Evolutionary conservation across 2,113 vertebrate genomes (phyloP).

Genomic region (Dryoscopus gambensis): DNA sequence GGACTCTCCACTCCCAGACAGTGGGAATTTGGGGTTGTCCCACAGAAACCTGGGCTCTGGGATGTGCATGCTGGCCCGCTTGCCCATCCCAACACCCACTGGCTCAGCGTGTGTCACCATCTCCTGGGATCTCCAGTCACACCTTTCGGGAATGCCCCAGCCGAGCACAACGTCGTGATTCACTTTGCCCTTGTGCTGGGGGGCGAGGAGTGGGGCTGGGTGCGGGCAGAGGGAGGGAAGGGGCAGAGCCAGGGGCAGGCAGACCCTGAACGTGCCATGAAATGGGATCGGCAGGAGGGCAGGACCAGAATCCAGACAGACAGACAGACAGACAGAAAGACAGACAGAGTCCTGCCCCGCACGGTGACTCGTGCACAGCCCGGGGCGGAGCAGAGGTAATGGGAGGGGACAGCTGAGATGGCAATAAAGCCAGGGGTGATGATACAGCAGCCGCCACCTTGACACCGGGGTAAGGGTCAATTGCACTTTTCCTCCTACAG

Average conservation of each 20-base stretch:
- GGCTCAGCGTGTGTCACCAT: not conserved
- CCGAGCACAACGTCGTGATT: not conserved
- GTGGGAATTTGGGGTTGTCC: not conserved
- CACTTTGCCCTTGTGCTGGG: not conserved
- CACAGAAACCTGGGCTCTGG: not conserved
- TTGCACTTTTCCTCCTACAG: not conserved
- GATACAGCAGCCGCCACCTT: not conserved
- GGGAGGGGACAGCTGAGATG: not conserved
- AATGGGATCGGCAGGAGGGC: not conserved
- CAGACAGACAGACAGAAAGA: not conserved
- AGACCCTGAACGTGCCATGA: not conserved
- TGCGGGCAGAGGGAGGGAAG: not conserved
- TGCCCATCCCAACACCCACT: not conserved
- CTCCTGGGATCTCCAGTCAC: not conserved
- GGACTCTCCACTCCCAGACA: rapidly evolving
- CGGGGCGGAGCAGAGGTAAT: not conserved
- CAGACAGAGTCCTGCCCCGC: not conserved
- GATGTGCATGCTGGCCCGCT: rapidly evolving
- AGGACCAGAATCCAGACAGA: rapidly evolving
- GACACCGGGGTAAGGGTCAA: not conserved
- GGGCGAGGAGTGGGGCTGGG: not conserved
- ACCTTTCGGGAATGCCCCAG: not conserved
- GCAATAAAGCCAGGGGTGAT: not conserved
- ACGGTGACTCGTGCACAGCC: rapidly evolving
- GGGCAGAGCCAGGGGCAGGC: not conserved